Evolutionary conservation across 2,888 invertebrate species (phyloP).

Genomic region (Mimumesa dahlbomi): DNA sequence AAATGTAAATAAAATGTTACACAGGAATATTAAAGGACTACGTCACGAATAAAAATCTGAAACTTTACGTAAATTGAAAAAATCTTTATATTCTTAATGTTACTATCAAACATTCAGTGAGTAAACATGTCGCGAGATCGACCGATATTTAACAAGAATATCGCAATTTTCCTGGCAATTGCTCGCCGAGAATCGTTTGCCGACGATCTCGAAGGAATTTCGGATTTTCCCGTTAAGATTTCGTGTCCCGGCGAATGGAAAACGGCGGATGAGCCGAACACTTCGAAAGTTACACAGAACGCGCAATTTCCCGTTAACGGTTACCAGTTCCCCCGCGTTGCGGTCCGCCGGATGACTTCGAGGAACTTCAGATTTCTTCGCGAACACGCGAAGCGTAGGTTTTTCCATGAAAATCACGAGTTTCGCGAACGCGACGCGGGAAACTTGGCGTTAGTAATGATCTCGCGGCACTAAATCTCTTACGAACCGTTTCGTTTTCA

Average conservation of each 20-base stretch:
- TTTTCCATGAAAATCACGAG: background rate
- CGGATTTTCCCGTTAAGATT: constrained; percentile 9
- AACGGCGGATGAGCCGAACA: constrained; percentile 3
- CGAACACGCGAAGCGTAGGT: background rate
- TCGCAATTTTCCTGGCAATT: too few species aligned
- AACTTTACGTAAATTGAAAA: too few species aligned
- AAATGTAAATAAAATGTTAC: too few species aligned
- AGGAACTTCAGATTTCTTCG: constrained; percentile 25
- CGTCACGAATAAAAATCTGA: too few species aligned
- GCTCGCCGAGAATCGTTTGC: constrained; percentile 5
- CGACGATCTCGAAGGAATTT: constrained; percentile 15
- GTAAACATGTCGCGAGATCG: too few species aligned
- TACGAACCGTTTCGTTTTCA: too few species aligned
- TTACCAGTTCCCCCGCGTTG: constrained; percentile 11
- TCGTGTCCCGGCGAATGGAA: constrained; percentile 1
- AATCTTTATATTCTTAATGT: too few species aligned
- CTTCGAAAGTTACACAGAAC: constrained; percentile 34
- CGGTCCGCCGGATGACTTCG: constrained; percentile 21
- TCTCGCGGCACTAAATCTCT: background rate
- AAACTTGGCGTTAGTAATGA: too few species aligned
- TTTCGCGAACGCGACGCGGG: constrained; percentile 1
- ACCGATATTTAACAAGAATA: too few species aligned
- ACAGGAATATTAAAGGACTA: too few species aligned
- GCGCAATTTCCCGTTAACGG: constrained; percentile 44
- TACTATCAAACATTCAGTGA: too few species aligned